A percentile compares a stretch with the other conserved stretches of the same genome.
Evolutionary conservation across 2,888 invertebrate genomes (phyloP).

Genomic region (Parthenolecanium corni): DNA sequence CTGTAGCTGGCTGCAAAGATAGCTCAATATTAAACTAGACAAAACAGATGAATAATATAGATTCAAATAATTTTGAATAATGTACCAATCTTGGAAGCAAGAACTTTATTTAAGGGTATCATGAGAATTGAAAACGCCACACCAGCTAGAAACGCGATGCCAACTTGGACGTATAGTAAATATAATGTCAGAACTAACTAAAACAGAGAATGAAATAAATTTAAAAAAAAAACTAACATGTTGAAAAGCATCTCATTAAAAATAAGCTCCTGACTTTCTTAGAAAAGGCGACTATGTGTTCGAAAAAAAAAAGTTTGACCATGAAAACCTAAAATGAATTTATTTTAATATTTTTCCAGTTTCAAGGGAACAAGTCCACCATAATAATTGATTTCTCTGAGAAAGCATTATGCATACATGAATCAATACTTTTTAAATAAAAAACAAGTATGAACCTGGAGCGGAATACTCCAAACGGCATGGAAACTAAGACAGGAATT

Average conservation of each 20-base stretch:
- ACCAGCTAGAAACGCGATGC: constrained; percentile 82
- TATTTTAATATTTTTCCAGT: too few species aligned
- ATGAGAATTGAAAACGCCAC: constrained; percentile 71
- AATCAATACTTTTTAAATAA: too few species aligned
- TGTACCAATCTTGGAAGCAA: constrained; percentile 75
- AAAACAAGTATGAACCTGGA: constrained; percentile 50
- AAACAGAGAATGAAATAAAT: constrained; percentile 35
- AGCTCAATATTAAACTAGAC: constrained; percentile 15
- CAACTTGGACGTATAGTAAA: constrained; percentile 77
- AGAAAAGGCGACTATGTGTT: too few species aligned
- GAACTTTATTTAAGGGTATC: constrained; percentile 82
- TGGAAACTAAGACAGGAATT: constrained; percentile 95
- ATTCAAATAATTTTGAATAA: background rate
- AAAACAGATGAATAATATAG: background rate
- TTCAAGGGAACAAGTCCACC: too few species aligned
- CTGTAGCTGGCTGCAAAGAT: constrained; percentile 47
- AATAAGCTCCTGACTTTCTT: too few species aligned
- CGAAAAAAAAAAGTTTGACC: too few species aligned
- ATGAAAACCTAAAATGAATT: too few species aligned
- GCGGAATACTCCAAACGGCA: constrained; percentile 90
- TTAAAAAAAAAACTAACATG: background rate
- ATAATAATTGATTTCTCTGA: too few species aligned
- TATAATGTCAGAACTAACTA: constrained; percentile 69
- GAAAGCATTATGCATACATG: too few species aligned
- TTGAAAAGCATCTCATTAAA: too few species aligned